Evolutionary conservation across 1,140 invertebrate species (phyloP).

Genomic region (Pemphigus obesinymphae): DNA sequence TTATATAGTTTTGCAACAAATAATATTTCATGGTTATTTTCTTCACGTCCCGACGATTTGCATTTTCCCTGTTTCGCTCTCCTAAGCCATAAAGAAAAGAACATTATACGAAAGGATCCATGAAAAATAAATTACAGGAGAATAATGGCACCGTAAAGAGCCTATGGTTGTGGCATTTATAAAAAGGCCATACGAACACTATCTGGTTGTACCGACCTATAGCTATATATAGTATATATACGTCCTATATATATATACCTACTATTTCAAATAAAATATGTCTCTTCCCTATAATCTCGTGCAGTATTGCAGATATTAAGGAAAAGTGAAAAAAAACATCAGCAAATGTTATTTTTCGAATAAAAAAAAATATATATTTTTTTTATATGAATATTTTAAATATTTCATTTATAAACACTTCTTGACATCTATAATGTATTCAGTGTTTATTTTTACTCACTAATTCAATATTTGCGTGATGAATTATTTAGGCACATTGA

Average conservation of each 20-base stretch:
- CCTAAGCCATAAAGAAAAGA: conserved; percentile 26
- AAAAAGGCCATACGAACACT: neutral
- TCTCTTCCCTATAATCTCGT: conserved; percentile 11
- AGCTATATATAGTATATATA: neutral
- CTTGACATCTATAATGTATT: neutral
- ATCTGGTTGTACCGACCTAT: neutral
- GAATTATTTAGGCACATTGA: neutral
- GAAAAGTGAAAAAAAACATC: neutral
- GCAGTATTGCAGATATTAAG: neutral
- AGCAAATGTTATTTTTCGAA: neutral
- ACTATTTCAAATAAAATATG: conserved; percentile 23
- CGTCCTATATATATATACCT: neutral
- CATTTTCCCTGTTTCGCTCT: conserved; percentile 13
- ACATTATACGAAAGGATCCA: conserved; percentile 28
- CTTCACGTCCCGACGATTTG: conserved; percentile 24
- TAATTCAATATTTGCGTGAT: conserved; percentile 29
- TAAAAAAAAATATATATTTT: neutral
- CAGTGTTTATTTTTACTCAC: neutral
- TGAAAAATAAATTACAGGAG: conserved; percentile 38
- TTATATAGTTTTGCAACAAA: conserved; percentile 34
- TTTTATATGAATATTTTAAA: neutral
- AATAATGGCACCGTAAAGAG: conserved; percentile 29
- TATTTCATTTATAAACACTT: neutral
- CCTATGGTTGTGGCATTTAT: conserved; percentile 21
- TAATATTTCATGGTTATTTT: conserved; percentile 39